phyloP scores from a whole-genome alignment of 1,140 invertebrate species.

The Penaeus japonicus region DNA sequence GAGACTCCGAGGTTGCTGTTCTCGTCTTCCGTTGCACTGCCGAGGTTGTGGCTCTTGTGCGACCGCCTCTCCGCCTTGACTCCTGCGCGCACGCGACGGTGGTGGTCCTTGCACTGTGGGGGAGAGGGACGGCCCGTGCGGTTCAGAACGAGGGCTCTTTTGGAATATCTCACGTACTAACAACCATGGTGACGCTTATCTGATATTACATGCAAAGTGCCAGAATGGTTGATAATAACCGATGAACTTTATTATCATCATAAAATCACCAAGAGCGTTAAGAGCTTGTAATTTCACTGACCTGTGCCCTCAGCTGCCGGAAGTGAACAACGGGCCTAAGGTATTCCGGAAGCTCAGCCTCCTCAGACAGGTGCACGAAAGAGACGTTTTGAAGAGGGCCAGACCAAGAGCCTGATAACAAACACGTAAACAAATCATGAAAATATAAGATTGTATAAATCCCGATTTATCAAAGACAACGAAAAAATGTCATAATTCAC shows the following conservation, averaged over 20 bases:
- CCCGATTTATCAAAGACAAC: background rate
- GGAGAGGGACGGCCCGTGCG: background rate
- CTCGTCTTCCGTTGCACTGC: background rate
- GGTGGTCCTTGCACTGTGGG: slow-evolving; percentile 32
- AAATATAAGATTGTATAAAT: background rate
- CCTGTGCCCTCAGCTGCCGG: slow-evolving; percentile 30
- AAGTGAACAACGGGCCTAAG: slow-evolving; percentile 43
- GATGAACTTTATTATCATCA: background rate
- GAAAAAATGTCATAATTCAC: no score
- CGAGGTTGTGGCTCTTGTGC: background rate
- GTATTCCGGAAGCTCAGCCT: slow-evolving; percentile 37
- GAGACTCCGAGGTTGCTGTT: background rate
- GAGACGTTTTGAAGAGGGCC: slow-evolving; percentile 19
- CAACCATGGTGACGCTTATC: no score
- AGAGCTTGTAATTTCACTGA: background rate
- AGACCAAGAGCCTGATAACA: background rate
- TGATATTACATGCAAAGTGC: no score
- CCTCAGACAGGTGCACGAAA: slow-evolving; percentile 20
- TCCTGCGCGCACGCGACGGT: background rate
- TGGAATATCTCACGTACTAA: no score
- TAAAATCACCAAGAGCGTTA: no score
- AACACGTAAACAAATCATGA: background rate
- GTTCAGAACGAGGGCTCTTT: background rate
- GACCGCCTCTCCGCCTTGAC: background rate
- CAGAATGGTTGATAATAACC: background rate